These are phyloP conservation scores for Hymenopus coronatus DNA, from an alignment of 2,888 invertebrate species.

Conservation along the genomic window DNA sequence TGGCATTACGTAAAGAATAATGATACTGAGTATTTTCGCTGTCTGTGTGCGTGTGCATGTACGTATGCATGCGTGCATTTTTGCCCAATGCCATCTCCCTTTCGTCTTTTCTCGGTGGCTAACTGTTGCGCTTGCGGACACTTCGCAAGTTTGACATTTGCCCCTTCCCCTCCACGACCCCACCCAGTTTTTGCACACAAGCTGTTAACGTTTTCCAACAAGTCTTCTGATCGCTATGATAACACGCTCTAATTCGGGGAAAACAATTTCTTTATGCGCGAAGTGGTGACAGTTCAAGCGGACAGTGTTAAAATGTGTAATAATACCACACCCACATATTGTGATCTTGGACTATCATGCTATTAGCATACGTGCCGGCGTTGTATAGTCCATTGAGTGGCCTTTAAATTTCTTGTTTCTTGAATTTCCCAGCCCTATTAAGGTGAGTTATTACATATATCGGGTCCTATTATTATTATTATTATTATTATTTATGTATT, in stretches of 20 bases:
- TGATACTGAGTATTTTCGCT: neutral
- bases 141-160: constrained; percentile 11
- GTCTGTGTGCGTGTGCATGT: neutral
- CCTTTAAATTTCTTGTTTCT: neutral
- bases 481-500: too few relatives aligned
- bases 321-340: neutral
- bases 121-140: constrained; percentile 14
- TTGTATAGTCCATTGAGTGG: neutral
- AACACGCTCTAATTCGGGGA: neutral
- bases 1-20: neutral
- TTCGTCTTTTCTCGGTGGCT: neutral
- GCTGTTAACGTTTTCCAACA: neutral
- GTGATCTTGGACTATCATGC: neutral
- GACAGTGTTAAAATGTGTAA: neutral
- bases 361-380: neutral
- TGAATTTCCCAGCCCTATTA: neutral
- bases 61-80: neutral
- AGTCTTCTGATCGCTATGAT: neutral
- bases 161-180: constrained; percentile 15
- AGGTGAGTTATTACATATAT: neutral
- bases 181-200: constrained; percentile 23
- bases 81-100: neutral
- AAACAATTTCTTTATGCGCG: neutral
- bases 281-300: neutral
- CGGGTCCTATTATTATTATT: too few relatives aligned